Base-by-base conservation (phyloP, 2,888 invertebrate genomes). In the Gastrophysa polygoni region DNA sequence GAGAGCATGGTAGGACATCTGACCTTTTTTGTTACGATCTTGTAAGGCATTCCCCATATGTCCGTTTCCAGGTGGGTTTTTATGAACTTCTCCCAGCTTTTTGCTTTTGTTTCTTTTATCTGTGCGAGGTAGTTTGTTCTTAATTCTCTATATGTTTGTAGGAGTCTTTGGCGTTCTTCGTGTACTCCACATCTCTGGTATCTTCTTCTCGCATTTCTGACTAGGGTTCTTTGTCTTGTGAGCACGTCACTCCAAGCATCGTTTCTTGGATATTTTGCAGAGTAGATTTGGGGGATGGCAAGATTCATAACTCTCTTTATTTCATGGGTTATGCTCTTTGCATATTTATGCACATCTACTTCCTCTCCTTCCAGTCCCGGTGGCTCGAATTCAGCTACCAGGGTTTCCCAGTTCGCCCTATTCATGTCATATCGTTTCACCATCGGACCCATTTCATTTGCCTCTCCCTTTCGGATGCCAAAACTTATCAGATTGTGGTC, bases 401-500 rank as follows among this genome's bases (percentile, higher is more conserved):
- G 24, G 7, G 24, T 24, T 24, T 24, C 24, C 47, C 56, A 46
- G 28, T 46, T 28, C 2, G 44, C 56, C 3, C 46, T 56, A 1
- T 21, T 16, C 28, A 56, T 44, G 18, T 56, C 34, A 11, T 56
- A 56, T 11, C 16, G 11, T 4, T n/a, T 54, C n/a, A 43, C 6
- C 34, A n/a, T 18, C 17, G n/a, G 29, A 8, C 10, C 29, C 29
- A 32, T 32, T 8, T 32, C 10, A 8, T 32, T 10, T 10, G 29
- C 29, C 34, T 1, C n/a, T n/a, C 8, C 11, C 8, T 32, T 20
- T 34, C 16, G 16, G n/a, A 24, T 17, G 17, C 16, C 18, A 16
- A 56, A 56, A 6, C 24, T 43, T n/a, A 54, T 54, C 7, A 54
- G 24, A 17, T 54, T 43, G 43, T 38, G 43, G 24, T 54, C 54